Conservation (phyloP, 2,113 vertebrate genomes). For the Pangasianodon gigas region DNA sequence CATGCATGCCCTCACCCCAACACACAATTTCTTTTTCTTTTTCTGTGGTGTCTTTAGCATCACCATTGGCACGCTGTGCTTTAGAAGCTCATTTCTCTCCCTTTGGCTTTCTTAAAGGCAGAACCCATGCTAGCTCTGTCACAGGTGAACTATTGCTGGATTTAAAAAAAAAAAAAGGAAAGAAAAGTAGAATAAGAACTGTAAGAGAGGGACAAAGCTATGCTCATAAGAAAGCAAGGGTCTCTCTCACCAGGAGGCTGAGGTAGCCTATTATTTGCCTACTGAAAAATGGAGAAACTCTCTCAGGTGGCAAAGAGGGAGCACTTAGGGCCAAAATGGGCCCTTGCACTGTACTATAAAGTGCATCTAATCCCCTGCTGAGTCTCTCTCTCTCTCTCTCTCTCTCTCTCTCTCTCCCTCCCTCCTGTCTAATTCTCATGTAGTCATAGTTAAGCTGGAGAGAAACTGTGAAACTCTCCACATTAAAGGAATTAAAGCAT, state of each 20-base stretch:
- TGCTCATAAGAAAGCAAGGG: slow-evolving; percentile 46
- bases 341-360: slow-evolving; percentile 43
- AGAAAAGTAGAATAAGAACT: slow-evolving; percentile 47
- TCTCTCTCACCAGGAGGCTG: slow-evolving; percentile 51
- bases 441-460: not conserved
- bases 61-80: slow-evolving; percentile 51
- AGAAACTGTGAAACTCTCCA: not conserved
- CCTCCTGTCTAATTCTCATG: not conserved
- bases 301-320: slow-evolving; percentile 55
- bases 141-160: slow-evolving; percentile 48
- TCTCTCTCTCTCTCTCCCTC: slow-evolving; percentile 1
- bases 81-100: slow-evolving; percentile 28
- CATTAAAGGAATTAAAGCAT: slow-evolving; percentile 40
- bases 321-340: slow-evolving; percentile 50
- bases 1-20: not conserved
- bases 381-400: not conserved
- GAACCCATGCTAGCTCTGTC: slow-evolving; percentile 53
- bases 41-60: slow-evolving; percentile 26
- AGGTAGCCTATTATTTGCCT: slow-evolving; percentile 62
- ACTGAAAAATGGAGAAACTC: slow-evolving; percentile 66
- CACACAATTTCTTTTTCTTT: not conserved
- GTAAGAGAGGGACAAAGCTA: not conserved
- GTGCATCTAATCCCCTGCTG: slow-evolving; percentile 54
- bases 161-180: slow-evolving; percentile 50
- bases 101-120: slow-evolving; percentile 52